These are phyloP conservation scores for Venturia canescens DNA, from an alignment of 1,140 invertebrate genomes.

Conservation along the genomic window DNA sequence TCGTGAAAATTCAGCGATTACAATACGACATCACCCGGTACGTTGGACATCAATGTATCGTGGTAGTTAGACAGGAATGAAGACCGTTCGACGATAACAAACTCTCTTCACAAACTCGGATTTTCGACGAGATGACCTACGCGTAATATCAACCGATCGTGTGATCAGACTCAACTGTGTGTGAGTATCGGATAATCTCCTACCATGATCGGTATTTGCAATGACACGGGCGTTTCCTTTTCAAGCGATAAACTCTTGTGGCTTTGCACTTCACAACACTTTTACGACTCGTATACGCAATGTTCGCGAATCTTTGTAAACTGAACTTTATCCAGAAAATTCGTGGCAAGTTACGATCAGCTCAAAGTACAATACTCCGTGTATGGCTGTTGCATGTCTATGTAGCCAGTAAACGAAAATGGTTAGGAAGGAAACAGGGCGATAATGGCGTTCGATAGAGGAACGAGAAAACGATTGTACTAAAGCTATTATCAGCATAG, in stretches of 20 bases:
- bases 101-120: background rate
- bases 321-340: slow-evolving; percentile 5
- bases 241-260: background rate
- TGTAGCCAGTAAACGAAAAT: slow-evolving; percentile 31
- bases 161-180: background rate
- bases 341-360: slow-evolving; percentile 19
- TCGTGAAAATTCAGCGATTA: no score
- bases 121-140: background rate
- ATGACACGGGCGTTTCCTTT: background rate
- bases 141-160: background rate
- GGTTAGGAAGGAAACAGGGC: slow-evolving; percentile 9
- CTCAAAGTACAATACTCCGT: slow-evolving; percentile 7
- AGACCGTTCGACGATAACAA: no score
- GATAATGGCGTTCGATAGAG: slow-evolving; percentile 39
- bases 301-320: background rate
- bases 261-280: slow-evolving; percentile 4
- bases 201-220: background rate
- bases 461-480: slow-evolving; percentile 32
- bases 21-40: no score
- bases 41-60: no score
- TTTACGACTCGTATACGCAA: slow-evolving; percentile 19
- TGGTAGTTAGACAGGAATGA: no score
- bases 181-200: background rate
- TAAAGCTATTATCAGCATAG: slow-evolving; percentile 32
- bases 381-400: background rate